Base-by-base conservation (phyloP, 1,140 invertebrate species). In the Lepidurus packardi region DNA sequence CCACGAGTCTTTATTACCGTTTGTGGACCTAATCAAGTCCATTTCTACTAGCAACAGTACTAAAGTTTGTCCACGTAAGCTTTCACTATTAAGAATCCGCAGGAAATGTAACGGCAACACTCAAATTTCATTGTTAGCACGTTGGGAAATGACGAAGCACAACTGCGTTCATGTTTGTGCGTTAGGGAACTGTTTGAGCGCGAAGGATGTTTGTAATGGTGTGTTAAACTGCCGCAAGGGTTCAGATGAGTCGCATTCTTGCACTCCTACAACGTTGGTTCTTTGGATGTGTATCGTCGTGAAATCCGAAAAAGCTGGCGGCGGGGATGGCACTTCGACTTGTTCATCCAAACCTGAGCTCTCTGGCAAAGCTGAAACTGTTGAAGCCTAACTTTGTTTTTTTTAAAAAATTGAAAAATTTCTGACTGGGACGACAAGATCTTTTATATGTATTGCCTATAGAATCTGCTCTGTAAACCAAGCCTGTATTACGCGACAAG, bases 201-300 rank as follows among this genome's bases (percentile, higher is more conserved):
- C 9, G 8, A 24, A 78, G n/a, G 42, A 75, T 25, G 21, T 74
- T 3, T 78, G 78, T 34, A 74, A 78, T 74, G 73, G 78, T 21
- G 24, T 75, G 7, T 45, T 74, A 16, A 24, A 78, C 41, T 78
- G 78, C 73, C 73, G 78, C n/a, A 74, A 78, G 25, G 73, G 73
- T 8, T 75, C 73, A 9, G 78, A 78, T 16, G 78, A 78, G 42
- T 25, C 43, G 7, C 41, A 10, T 5, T 65, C 13, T 7, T 65
- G 53, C 13, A 65, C n/a, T 7, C 53, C 53, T 11, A 21, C 75
- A 7, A 16, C 34, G 10, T 42, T 75, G 74, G 34, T 42, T 25
- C 74, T 25, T 8, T 75, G 74, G 74, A 75, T 75, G 21, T 75
- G 74, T 75, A 42, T 75, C 24, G 25, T 77, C 53, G 16, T 65